Base-by-base conservation (phyloP, 2,113 vertebrate species). In the Uria aalge region DNA sequence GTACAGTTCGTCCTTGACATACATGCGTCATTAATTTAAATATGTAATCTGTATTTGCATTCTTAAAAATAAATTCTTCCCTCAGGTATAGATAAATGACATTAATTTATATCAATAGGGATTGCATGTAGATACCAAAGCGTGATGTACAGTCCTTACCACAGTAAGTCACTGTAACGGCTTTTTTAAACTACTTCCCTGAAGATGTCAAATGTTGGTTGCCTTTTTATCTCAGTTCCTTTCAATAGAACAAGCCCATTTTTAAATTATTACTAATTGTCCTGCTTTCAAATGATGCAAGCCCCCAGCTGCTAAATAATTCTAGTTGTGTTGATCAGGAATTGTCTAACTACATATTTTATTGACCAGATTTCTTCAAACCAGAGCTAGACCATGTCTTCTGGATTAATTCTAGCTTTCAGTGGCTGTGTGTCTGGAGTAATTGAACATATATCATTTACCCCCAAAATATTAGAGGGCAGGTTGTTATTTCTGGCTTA, bases 381-480 rank as follows among this genome's bases (percentile, higher is more conserved):
- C 4, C 32, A 32, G 43, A 64, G 66, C 34, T 47, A 91, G 84
- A 82, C 36, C 30, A 11, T 22, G 4, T 93, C 73, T 97, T 36
- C 68, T 81, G 88, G 66, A 59, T 71, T 92, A 74, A 82, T 55
- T 96, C 43, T 87, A 57, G 62, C 53, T 96, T 56, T 91, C 43
- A 90, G 34, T 26, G 18, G 74, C 83, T 91, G 23, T 32, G 14
- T 86, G n/a, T 79, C 90, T 75, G 73, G 63, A 53, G 59, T 93
- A 96, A 93, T 17, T 91, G 75, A 80, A 62, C 81, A 89, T 96
- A 89, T 73, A 86, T 94, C 11, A 75, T 96, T 97, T 91, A 79
- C 55, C 62, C 47, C 52, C 40, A 84, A 95, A 96, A 96, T 95
- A 96, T 96, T 95, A 94, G 97, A 94, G 38, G 19, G 15, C 52